Base-by-base conservation (phyloP, 64 coral and sea anemone genomes). In the Acropora tenuis region DNA sequence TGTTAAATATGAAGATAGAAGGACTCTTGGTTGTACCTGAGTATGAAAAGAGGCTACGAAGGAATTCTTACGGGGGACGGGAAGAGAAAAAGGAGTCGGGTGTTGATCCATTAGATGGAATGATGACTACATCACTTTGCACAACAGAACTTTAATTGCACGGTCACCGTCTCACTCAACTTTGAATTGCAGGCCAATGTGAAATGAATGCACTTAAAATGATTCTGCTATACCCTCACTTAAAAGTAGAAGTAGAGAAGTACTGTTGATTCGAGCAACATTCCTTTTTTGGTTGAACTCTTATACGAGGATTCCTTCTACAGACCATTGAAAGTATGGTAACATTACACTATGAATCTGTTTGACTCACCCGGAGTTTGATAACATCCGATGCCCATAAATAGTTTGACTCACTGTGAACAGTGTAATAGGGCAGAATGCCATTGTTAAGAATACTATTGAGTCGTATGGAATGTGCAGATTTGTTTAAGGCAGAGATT, bases 21-120 rank as follows among this genome's bases (percentile, higher is more conserved):
- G 82, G 82, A 48, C 43, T 85, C 18, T 71, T 85, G 46, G 41
- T 85, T 71, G 82, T 85, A n/a, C 82, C 82, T 20, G 82, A 85
- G 65, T 69, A 69, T 65, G 82, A 85, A 85, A 71, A 45, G 18
- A 47, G 82, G 49, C 82, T 85, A 12, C 47, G 82, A 71, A 85
- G 82, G 30, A 85, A 20, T 1, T 85, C 82, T 2, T 85, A 72
- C 6, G 59, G 82, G 48, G 82, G 82, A 6, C 68, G 68, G 3
- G 68, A 71, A 8, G 80, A 48, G n/a, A 15, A 2, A 44, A 85
- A 69, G 43, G 61, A 71, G 48, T 48, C 82, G 3, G 82, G 17
- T 20, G 82, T 85, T 30, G 82, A 85, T 49, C 82, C 82, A 6
- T 85, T 65, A 11, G 82, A 85, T 49, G 82, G 82, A 71, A 85